Conservation (phyloP, 2,113 vertebrate genomes). For the Glaucidium brasilianum region DNA sequence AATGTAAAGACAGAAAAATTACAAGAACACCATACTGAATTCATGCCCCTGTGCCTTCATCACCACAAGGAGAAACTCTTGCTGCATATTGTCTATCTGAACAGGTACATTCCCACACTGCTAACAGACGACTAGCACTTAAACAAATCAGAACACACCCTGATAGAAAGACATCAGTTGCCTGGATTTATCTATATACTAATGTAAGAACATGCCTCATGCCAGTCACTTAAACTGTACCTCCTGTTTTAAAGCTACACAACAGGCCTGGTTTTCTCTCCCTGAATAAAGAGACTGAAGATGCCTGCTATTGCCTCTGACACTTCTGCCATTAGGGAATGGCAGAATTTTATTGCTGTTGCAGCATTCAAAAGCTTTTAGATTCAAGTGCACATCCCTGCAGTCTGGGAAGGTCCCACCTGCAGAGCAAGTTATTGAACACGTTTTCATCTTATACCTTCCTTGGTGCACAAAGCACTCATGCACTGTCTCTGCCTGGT, state of each 20-base stretch:
- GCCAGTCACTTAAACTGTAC: neutral
- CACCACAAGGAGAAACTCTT: neutral
- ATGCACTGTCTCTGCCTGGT: neutral
- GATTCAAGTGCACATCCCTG: neutral
- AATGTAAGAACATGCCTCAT: neutral
- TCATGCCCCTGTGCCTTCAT: neutral
- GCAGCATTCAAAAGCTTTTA: neutral
- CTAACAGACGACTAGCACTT: neutral
- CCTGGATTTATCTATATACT: neutral
- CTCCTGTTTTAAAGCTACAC: neutral
- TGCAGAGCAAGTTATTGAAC: neutral
- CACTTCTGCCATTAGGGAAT: neutral
- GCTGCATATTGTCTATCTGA: neutral
- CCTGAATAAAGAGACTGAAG: neutral
- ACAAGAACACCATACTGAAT: neutral
- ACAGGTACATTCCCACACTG: neutral
- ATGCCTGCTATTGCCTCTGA: neutral
- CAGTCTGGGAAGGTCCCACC: neutral
- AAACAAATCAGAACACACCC: neutral
- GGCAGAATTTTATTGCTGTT: neutral
- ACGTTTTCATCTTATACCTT: neutral
- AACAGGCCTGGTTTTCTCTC: neutral
- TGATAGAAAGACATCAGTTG: neutral
- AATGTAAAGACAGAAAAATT: neutral
- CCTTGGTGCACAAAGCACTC: neutral